A percentile compares a stretch with the other conserved stretches of the same genome.
phyloP scores from a whole-genome alignment of 2,113 vertebrate species.

The Mionectes macconnelli region DNA sequence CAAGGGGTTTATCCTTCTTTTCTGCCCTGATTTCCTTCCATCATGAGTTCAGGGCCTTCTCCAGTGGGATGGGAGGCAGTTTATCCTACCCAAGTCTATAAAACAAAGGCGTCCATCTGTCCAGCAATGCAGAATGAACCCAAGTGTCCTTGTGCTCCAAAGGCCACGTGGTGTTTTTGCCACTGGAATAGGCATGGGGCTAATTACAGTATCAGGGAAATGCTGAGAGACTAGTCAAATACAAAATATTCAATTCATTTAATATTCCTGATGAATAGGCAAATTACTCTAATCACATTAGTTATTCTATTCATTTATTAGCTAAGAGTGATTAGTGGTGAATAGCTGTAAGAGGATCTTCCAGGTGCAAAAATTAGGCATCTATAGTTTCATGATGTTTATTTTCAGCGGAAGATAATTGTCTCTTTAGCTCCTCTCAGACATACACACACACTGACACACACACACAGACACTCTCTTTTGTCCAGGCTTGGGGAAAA shows the following conservation, averaged over 20 bases:
- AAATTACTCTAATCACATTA: conserved; percentile 80
- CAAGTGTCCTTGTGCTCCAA: not conserved
- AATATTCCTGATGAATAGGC: conserved; percentile 77
- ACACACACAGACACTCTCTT: not conserved
- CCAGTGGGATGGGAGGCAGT: not conserved
- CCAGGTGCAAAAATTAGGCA: conserved; percentile 77
- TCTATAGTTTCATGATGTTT: conserved; percentile 78
- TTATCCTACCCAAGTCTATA: fast-evolving
- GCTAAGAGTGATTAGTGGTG: conserved; percentile 75
- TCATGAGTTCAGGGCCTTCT: not conserved
- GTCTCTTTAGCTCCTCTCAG: conserved; percentile 68
- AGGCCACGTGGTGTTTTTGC: not conserved
- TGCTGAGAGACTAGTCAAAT: conserved; percentile 64
- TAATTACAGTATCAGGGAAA: conserved; percentile 73
- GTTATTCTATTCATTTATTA: conserved; percentile 82
- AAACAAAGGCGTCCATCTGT: not conserved
- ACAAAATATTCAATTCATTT: conserved; percentile 77
- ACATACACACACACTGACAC: conserved; percentile 22
- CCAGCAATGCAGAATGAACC: not conserved
- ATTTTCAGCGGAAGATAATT: conserved; percentile 76
- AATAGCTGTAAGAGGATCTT: conserved; percentile 75
- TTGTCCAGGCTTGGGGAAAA: conserved; percentile 1
- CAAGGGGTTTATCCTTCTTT: not conserved
- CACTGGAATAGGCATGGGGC: not conserved
- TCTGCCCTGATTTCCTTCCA: not conserved